phyloP scores from a whole-genome alignment of 1,140 invertebrate genomes.

The Melitaea cinxia region DNA sequence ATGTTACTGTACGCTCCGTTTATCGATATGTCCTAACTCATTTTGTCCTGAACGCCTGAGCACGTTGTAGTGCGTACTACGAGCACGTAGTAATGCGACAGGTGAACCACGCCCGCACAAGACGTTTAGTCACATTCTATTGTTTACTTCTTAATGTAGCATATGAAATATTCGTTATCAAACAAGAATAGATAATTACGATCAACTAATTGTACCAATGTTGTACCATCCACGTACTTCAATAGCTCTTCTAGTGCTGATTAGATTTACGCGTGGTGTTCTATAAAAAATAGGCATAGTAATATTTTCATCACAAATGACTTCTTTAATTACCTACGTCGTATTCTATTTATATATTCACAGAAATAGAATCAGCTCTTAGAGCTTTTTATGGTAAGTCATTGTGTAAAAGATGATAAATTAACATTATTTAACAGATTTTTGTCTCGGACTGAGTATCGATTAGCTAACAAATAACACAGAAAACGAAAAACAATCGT shows the following conservation, averaged over 20 bases:
- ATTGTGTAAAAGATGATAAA: no score
- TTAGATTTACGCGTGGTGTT: no score
- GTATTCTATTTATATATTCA: no score
- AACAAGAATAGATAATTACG: background rate
- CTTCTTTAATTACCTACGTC: no score
- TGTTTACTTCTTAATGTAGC: constrained; percentile 4
- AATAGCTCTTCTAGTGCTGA: background rate
- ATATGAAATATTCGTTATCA: background rate
- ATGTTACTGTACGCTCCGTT: background rate
- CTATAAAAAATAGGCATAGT: no score
- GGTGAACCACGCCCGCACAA: constrained; percentile 42
- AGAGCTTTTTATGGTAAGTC: no score
- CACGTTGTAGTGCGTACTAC: constrained; percentile 37
- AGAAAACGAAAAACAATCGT: constrained; percentile 9
- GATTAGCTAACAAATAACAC: background rate
- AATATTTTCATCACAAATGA: no score
- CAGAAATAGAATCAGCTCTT: no score
- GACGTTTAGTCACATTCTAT: constrained; percentile 7
- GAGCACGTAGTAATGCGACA: constrained; percentile 53
- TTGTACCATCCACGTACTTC: background rate
- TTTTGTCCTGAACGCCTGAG: constrained; percentile 15
- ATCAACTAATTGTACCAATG: background rate
- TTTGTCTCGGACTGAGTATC: background rate
- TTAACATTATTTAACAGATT: no score
- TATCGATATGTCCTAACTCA: constrained; percentile 10